These are phyloP conservation scores for Unio delphinus DNA, from an alignment of 2,888 invertebrate genomes.

Conservation along the genomic window DNA sequence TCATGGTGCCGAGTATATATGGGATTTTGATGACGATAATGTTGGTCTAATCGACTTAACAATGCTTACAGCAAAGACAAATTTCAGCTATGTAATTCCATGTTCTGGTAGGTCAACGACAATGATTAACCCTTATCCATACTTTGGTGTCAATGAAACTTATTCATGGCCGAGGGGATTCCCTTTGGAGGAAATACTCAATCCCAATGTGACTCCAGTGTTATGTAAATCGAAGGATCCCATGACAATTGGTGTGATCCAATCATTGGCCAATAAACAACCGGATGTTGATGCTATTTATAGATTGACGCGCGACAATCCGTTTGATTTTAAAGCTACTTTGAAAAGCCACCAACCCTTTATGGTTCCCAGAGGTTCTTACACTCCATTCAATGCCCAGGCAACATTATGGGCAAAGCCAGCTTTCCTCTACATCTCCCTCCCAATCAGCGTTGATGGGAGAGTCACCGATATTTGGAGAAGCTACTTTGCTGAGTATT, in stretches of 20 bases:
- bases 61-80: not conserved
- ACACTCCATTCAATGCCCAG: conserved; percentile 19
- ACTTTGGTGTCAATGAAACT: conserved; percentile 11
- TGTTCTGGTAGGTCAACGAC: not conserved
- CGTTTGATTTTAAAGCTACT: conserved; percentile 13
- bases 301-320: conserved; percentile 12
- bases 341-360: conserved; percentile 1
- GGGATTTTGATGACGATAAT: conserved; percentile 24
- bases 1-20: conserved; percentile 12
- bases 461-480: conserved; percentile 22
- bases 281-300: conserved; percentile 25
- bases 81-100: not conserved
- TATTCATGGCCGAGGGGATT: conserved; percentile 19
- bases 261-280: conserved; percentile 16
- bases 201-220: not conserved
- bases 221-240: not conserved
- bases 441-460: conserved; percentile 13
- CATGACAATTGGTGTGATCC: conserved; percentile 9
- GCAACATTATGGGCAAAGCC: conserved; percentile 13
- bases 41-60: not conserved
- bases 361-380: conserved; percentile 7
- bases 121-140: conserved; percentile 19
- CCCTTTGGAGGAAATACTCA: conserved; percentile 12
- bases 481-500: conserved; percentile 19
- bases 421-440: conserved; percentile 9